A percentile compares a stretch with the other conserved stretches of the same genome.
Evolutionary conservation across 2,113 vertebrate species (phyloP).

Genomic region (Macrotus californicus): DNA sequence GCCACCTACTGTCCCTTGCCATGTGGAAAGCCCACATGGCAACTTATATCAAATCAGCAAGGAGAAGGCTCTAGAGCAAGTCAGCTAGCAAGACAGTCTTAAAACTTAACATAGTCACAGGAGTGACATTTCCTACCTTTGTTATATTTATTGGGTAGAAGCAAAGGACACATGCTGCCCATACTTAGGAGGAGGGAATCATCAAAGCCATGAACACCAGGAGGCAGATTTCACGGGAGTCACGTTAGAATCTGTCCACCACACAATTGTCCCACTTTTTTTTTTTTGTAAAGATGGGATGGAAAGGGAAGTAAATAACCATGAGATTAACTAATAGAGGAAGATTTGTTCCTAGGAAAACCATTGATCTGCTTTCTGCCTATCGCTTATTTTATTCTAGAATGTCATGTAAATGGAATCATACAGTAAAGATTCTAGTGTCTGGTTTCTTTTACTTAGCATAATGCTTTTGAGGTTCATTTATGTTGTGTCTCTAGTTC

Average conservation of each 20-base stretch:
- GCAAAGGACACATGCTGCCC: not conserved
- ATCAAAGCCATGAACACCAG: not conserved
- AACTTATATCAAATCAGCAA: not conserved
- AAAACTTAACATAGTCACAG: not conserved
- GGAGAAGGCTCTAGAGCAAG: not conserved
- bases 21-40: not conserved
- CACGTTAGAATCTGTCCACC: not conserved
- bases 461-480: not conserved
- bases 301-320: not conserved
- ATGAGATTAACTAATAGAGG: not conserved
- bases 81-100: not conserved
- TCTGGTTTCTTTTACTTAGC: not conserved
- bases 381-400: not conserved
- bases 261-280: not conserved
- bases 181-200: not conserved
- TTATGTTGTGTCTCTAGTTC: not conserved
- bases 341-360: not conserved
- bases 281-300: not conserved
- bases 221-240: not conserved
- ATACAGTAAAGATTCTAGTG: not conserved
- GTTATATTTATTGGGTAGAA: not conserved
- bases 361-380: not conserved
- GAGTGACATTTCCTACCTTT: not conserved
- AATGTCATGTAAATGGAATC: not conserved
- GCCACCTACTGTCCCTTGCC: not conserved